A percentile compares a stretch with the other conserved stretches of the same genome.
Evolutionary conservation across 2,113 vertebrate genomes (phyloP).

Genomic region (Seriola rivoliana): DNA sequence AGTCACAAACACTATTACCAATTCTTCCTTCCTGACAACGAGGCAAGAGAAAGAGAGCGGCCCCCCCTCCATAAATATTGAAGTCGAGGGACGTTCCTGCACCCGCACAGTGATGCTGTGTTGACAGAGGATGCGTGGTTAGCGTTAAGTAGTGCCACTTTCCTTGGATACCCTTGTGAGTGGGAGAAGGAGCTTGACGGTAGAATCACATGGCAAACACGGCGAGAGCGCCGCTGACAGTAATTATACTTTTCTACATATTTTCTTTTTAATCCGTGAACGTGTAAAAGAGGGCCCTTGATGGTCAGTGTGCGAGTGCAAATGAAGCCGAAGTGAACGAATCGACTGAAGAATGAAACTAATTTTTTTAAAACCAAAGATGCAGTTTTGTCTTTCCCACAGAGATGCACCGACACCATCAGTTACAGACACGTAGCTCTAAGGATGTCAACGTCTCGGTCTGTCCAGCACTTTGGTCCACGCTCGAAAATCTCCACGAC

Average conservation of each 20-base stretch:
- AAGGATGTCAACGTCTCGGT: too few species aligned
- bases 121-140: background rate
- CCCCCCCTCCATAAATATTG: background rate
- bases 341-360: too few species aligned
- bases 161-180: background rate
- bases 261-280: background rate
- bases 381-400: too few species aligned
- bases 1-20: background rate
- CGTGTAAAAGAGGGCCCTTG: background rate
- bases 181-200: background rate
- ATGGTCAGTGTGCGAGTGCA: background rate
- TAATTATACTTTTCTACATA: background rate
- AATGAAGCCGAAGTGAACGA: too few species aligned
- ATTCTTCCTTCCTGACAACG: background rate
- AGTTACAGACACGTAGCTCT: too few species aligned
- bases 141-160: background rate
- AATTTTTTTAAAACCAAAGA: too few species aligned
- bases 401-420: too few species aligned
- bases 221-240: background rate
- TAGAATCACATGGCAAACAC: background rate
- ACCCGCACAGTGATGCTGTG: background rate
- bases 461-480: too few species aligned
- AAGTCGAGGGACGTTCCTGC: background rate
- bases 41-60: background rate
- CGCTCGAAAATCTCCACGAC: too few species aligned